Evolutionary conservation across 2,888 invertebrate genomes (phyloP), one percentile per base, ranked within the genome.

Genomic region (Steinernema hermaphroditum): DNA sequence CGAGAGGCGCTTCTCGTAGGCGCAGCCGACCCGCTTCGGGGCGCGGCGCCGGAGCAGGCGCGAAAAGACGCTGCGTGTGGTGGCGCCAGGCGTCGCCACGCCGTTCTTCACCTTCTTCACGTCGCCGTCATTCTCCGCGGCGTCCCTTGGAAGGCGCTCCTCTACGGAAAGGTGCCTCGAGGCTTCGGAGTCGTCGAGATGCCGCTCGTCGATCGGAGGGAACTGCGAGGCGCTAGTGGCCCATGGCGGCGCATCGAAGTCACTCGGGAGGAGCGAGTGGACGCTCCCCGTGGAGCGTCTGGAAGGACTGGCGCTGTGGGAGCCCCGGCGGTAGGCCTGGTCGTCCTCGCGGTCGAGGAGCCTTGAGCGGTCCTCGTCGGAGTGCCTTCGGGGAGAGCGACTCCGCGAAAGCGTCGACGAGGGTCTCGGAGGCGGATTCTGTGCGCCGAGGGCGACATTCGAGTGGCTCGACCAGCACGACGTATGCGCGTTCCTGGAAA

Each of bases 1-100:
- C 2, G 84, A 83, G 1, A 85, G 78, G 0, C 85, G 76, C 72
- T 86, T 86, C 72, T 85, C 85, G 73, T 86, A 86, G 0, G 85
- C 82, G 43, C 85, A 77, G 0, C 81, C 84, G 12, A 83, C 81
- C 69, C 75, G 77, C 74, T 76, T 77, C 43, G 80, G 80, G 12
- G 72, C 73, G 24, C 76, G 71, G 1, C 54, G 22, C 0, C 77
- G 71, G 71, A 80, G 78, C 37, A 80, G 73, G 29, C 76, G 75
- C 29, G 72, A 73, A 41, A 79, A 37, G 41, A 80, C 70, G 14
- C 71, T 68, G 8, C 69, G n/a, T 4, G 41, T 37, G 14, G 37
- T 34, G 24, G 68, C 29, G 12, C 14, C 9, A 4, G 27, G 14
- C 8, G 69, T 2, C 44, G 69, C 6, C 69, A 27, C 19, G 0